phyloP scores from a whole-genome alignment of 2,888 invertebrate genomes.

The Tenthredo amoena region DNA sequence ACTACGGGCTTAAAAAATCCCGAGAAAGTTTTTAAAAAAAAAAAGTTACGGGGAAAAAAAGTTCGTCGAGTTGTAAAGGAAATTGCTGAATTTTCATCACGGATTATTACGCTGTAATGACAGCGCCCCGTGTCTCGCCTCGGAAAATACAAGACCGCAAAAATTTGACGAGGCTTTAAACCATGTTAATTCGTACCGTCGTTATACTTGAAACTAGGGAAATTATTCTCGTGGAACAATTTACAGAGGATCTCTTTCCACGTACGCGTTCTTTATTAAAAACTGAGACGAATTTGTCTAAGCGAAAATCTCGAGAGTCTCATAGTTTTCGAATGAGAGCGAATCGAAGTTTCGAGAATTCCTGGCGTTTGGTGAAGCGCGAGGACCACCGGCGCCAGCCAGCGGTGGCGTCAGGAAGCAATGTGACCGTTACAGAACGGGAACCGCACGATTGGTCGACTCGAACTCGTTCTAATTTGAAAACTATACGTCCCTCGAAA shows the following conservation, averaged over 20 bases:
- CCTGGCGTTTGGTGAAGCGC: background rate
- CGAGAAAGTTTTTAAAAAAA: background rate
- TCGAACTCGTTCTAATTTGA: background rate
- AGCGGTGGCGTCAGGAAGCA: background rate
- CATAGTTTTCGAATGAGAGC: background rate
- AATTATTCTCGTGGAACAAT: background rate
- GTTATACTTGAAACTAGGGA: background rate
- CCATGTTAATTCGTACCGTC: background rate
- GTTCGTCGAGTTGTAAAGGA: background rate
- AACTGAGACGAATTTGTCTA: background rate
- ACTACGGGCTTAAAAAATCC: slow-evolving; percentile 27
- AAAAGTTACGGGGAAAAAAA: background rate
- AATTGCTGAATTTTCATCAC: slow-evolving; percentile 40
- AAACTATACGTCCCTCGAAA: background rate
- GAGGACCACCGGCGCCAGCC: background rate
- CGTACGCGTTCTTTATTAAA: background rate
- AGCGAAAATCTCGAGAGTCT: background rate
- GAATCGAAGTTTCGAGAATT: background rate
- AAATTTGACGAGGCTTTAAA: background rate
- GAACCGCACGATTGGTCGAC: background rate
- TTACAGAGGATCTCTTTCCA: background rate
- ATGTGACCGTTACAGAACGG: background rate
- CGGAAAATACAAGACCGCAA: background rate
- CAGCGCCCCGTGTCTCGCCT: background rate
- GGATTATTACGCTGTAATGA: slow-evolving; percentile 30